Evolutionary conservation across 2,797 vertebrate genomes (phyloP).

Genomic region (Carcharodon carcharias): DNA sequence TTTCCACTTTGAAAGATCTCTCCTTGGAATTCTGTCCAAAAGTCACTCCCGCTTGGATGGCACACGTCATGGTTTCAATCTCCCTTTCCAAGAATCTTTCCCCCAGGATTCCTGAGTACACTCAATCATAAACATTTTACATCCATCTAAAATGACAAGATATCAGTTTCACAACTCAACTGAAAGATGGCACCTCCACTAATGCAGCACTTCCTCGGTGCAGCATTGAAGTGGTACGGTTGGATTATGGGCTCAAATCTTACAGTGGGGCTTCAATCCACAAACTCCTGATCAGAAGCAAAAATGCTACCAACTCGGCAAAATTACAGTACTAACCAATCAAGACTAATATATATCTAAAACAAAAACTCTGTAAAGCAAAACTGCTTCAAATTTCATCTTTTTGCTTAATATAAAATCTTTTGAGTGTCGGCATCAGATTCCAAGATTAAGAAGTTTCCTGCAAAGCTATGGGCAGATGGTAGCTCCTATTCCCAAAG

Average conservation of each 20-base stretch:
- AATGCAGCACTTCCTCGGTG: neutral
- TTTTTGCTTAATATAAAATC: neutral
- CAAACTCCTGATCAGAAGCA: neutral
- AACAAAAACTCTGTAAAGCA: neutral
- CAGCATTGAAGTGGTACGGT: neutral
- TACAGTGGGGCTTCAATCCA: neutral
- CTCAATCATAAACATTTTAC: neutral
- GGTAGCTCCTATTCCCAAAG: conserved; percentile 32
- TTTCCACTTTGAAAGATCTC: no score
- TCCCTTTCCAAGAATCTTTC: no score
- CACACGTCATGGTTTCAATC: no score
- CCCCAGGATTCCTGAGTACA: no score
- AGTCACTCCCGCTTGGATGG: no score
- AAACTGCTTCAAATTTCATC: neutral
- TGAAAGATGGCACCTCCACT: neutral
- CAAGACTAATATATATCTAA: neutral
- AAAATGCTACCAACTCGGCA: neutral
- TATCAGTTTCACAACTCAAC: neutral
- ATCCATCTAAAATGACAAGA: neutral
- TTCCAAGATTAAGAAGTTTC: neutral
- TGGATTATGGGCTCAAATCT: neutral
- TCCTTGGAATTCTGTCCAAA: no score
- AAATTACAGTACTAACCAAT: neutral
- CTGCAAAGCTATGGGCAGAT: conserved; percentile 37
- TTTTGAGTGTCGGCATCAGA: neutral